Evolutionary conservation across 1,140 invertebrate genomes (phyloP), one percentile per base, ranked within the genome.

Genomic region (Papilio polytes): DNA sequence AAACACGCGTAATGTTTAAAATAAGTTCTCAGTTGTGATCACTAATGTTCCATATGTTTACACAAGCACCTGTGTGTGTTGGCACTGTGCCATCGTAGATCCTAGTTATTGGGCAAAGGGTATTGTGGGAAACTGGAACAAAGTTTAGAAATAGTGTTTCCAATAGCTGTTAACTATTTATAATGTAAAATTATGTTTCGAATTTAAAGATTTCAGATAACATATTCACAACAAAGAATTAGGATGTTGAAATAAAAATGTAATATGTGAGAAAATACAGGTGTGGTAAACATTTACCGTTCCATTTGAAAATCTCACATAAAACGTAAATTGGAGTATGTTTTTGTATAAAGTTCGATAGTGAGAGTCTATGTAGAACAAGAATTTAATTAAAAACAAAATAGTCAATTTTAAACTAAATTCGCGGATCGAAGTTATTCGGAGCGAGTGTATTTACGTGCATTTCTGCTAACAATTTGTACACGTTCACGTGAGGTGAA

Each of bases 61-160:
- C 15, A 10, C 20, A 80, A 46, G 78, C 72, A 63, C 36, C 36
- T 56, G 70, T 81, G 80, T 73, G 41, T 76, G 10, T 78, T 82
- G 81, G 78, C 72, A 53, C 6, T 20, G 9, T 48, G 81, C 81
- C 81, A 76, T 76, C 74, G 22, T 51, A 48, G 74, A 76, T 51
- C 41, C 74, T 76, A 51, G 18, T 46, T 51, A 76, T 51, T 76
- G 74, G 44, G 74, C n/a, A 59, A 18, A 66, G 9, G 51, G 74
- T 76, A 76, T 22, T 80, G 80, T 80, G 59, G 80, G 79, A 83
- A 83, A 80, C 66, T 83, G 80, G 82, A 80, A 44, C 82, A 51
- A 76, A 70, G 41, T 51, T 76, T 73, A 41, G 74, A 81, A 83
- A 83, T 80, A 83, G 79, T 83, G 41, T 20, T 22, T 76, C 74